Evolutionary conservation across 35 echinoderm and acorn worm species (phyloP).

Genomic region (Apostichopus californicus): DNA sequence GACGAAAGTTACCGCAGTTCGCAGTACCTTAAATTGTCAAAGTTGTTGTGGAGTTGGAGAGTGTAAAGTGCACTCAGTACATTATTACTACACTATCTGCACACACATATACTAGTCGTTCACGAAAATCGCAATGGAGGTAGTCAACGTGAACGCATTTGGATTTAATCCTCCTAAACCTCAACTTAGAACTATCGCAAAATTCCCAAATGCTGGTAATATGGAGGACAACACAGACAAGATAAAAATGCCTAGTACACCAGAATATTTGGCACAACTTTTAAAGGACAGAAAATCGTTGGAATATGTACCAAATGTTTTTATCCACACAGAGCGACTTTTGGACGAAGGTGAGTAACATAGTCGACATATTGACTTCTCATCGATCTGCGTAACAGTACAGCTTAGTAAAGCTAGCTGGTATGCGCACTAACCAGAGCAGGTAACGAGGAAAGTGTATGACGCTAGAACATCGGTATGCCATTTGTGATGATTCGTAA

Average conservation of each 20-base stretch:
- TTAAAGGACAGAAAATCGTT: slow-evolving; percentile 51
- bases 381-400: slow-evolving; percentile 19
- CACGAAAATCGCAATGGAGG: slow-evolving; percentile 22
- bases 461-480: slow-evolving; percentile 12
- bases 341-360: slow-evolving; percentile 51
- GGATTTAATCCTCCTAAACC: slow-evolving; percentile 57
- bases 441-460: slow-evolving; percentile 7
- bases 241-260: slow-evolving; percentile 58
- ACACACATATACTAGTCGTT: neutral
- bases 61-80: neutral
- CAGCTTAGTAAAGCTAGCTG: neutral
- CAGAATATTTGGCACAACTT: slow-evolving; percentile 61
- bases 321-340: slow-evolving; percentile 55
- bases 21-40: neutral
- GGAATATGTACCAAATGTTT: slow-evolving; percentile 62
- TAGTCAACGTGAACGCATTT: slow-evolving; percentile 33
- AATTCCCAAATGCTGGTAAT: slow-evolving; percentile 24
- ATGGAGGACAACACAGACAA: slow-evolving; percentile 21
- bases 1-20: slow-evolving; percentile 9
- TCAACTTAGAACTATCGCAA: slow-evolving; percentile 37
- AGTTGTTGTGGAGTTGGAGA: neutral
- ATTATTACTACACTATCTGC: neutral
- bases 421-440: neutral
- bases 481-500: slow-evolving; percentile 14
- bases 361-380: slow-evolving; percentile 53